Percentiles rank a stretch among this genome's conserved stretches.
Conservation (phyloP, 1,140 invertebrate species). For the Drosophila simulans region DNA sequence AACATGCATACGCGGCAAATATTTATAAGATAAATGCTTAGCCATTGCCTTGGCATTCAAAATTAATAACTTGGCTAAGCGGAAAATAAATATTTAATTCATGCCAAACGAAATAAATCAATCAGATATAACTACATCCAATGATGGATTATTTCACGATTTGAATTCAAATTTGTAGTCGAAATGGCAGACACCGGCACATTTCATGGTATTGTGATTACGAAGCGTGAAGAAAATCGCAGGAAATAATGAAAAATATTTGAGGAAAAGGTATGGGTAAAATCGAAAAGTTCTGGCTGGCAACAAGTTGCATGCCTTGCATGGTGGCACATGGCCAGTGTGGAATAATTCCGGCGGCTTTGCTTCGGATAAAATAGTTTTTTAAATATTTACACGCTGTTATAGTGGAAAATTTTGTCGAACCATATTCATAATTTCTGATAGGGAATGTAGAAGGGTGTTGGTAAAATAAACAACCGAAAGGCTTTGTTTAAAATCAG, state of each 20-base stretch:
- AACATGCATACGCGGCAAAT: slow-evolving; percentile 29
- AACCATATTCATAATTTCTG: slow-evolving; percentile 5
- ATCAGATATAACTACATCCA: slow-evolving; percentile 51
- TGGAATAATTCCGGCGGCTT: slow-evolving; percentile 23
- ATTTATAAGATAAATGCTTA: slow-evolving; percentile 5
- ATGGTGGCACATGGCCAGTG: slow-evolving; percentile 22
- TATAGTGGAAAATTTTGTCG: slow-evolving; percentile 20
- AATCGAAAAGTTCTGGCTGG: slow-evolving; percentile 23
- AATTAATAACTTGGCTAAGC: slow-evolving; percentile 48
- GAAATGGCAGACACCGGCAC: slow-evolving; percentile 42
- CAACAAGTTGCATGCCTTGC: slow-evolving; percentile 45
- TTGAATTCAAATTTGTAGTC: slow-evolving; percentile 12
- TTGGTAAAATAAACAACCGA: background rate
- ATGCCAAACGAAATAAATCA: slow-evolving; percentile 66
- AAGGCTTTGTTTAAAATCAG: background rate
- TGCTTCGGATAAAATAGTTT: slow-evolving; percentile 20
- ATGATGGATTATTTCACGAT: slow-evolving; percentile 55
- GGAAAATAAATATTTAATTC: slow-evolving; percentile 59
- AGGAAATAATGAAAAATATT: slow-evolving; percentile 12
- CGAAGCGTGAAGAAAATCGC: slow-evolving; percentile 15
- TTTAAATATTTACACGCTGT: slow-evolving; percentile 47
- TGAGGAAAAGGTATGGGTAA: slow-evolving; percentile 13
- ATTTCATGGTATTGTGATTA: slow-evolving; percentile 8
- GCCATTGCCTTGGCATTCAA: slow-evolving; percentile 21
- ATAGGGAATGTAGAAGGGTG: background rate